phyloP scores from a whole-genome alignment of 2,888 invertebrate genomes.

The Capitulum mitella region DNA sequence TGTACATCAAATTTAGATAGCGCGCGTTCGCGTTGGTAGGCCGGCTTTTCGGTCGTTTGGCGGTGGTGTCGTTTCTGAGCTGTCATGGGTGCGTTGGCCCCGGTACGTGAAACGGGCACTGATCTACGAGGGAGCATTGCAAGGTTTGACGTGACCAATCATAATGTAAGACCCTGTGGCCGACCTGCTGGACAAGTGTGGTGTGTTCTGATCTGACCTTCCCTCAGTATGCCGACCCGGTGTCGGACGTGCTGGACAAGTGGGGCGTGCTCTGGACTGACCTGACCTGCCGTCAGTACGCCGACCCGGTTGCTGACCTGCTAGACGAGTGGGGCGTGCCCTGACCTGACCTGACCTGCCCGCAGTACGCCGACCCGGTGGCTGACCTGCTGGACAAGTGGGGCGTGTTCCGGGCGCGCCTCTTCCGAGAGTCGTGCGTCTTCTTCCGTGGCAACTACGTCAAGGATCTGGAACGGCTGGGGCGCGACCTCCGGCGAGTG shows the following conservation, averaged over 20 bases:
- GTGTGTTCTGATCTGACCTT: conserved; percentile 47
- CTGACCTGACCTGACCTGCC: conserved; percentile 17
- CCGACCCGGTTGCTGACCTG: conserved; percentile 98
- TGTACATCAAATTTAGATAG: too few relatives aligned
- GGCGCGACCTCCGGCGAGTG: conserved; percentile 90
- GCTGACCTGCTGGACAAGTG: conserved; percentile 96
- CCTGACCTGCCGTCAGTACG: conserved; percentile 58
- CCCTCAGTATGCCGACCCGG: conserved; percentile 91
- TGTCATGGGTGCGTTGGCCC: too few relatives aligned
- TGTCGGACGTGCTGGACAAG: conserved; percentile 94
- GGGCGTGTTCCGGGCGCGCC: conserved; percentile 89
- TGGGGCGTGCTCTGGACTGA: conserved; percentile 64
- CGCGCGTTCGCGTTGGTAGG: too few relatives aligned
- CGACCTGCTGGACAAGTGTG: conserved; percentile 84
- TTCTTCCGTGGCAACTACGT: conserved; percentile 99
- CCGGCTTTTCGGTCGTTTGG: too few relatives aligned
- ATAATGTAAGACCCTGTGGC: conserved; percentile 99
- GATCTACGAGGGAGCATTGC: too few relatives aligned
- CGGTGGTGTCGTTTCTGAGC: too few relatives aligned
- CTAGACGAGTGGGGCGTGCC: conserved; percentile 93
- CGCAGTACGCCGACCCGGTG: conserved; percentile 95
- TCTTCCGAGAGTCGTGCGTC: conserved; percentile 99
- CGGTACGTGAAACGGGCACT: too few relatives aligned
- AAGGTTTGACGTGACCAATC: too few relatives aligned
- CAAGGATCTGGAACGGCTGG: conserved; percentile 89